These are phyloP conservation scores for Crocuta crocuta DNA, from an alignment of 2,113 vertebrate species.

Conservation along the genomic window DNA sequence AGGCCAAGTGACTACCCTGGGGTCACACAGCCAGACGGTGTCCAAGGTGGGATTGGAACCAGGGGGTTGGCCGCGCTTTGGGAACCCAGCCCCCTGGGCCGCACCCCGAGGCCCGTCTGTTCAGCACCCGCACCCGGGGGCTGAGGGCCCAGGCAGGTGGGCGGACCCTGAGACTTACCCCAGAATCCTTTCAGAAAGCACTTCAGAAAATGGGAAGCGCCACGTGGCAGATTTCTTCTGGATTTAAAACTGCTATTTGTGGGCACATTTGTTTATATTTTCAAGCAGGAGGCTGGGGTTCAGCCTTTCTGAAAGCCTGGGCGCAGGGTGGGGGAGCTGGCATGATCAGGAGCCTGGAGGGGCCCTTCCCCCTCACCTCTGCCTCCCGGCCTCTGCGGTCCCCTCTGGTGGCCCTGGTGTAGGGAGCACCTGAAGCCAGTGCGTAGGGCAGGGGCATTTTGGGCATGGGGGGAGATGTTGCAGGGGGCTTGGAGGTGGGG, in stretches of 20 bases:
- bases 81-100: rapidly evolving
- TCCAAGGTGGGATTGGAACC: background rate
- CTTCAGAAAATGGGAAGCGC: background rate
- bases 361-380: background rate
- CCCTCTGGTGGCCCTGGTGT: background rate
- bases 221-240: background rate
- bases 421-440: background rate
- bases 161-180: background rate
- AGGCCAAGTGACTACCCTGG: background rate
- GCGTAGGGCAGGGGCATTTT: background rate
- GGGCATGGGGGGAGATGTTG: too few relatives aligned
- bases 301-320: background rate
- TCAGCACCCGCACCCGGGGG: background rate
- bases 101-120: background rate
- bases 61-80: rapidly evolving
- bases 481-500: background rate
- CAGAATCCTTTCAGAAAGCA: background rate
- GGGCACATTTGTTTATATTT: background rate
- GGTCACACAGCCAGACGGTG: background rate
- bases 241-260: background rate
- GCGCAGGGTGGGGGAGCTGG: background rate
- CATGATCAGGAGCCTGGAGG: background rate
- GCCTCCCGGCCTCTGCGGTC: rapidly evolving
- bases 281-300: background rate
- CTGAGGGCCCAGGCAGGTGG: background rate